Percentiles rank a stretch among this genome's conserved stretches.
Conservation (phyloP, 2,797 vertebrate species). For the Enteromius treurensis region DNA sequence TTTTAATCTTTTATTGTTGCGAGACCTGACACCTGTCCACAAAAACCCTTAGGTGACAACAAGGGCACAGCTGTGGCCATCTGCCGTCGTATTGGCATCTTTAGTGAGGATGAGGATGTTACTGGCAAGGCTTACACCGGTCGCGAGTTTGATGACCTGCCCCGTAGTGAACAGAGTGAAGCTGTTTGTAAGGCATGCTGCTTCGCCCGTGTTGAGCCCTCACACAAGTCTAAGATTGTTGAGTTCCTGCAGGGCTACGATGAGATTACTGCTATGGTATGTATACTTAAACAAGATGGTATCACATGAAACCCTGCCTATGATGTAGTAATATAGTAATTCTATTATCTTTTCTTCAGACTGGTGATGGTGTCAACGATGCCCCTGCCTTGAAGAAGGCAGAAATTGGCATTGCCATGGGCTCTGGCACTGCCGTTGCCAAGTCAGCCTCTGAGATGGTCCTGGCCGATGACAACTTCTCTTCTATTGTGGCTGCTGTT, state of each 20-base stretch:
- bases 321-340: background rate
- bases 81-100: slow-evolving; percentile 96
- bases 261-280: slow-evolving; percentile 95
- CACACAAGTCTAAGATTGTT: slow-evolving; percentile 96
- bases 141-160: slow-evolving; percentile 92
- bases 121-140: slow-evolving; percentile 84
- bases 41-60: slow-evolving; percentile 82
- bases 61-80: slow-evolving; percentile 96
- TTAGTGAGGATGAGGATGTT: slow-evolving; percentile 86
- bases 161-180: slow-evolving; percentile 77
- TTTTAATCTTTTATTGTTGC: background rate
- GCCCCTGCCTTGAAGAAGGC: slow-evolving; percentile 96
- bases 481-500: slow-evolving; percentile 92
- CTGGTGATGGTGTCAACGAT: slow-evolving; percentile 94
- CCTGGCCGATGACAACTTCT: slow-evolving; percentile 95
- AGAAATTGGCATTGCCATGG: slow-evolving; percentile 97
- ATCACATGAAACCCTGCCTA: background rate
- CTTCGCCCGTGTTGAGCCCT: slow-evolving; percentile 92
- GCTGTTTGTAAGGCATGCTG: slow-evolving; percentile 88
- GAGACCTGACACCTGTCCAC: background rate
- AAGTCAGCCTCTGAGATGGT: slow-evolving; percentile 97
- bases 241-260: slow-evolving; percentile 89
- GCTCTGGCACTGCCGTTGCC: slow-evolving; percentile 95
- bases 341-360: slow-evolving; percentile 70
- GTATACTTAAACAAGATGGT: background rate